A percentile compares a stretch with the other conserved stretches of the same genome.
phyloP scores from a whole-genome alignment of 2,888 invertebrate species.

The Anorthoa munda region DNA sequence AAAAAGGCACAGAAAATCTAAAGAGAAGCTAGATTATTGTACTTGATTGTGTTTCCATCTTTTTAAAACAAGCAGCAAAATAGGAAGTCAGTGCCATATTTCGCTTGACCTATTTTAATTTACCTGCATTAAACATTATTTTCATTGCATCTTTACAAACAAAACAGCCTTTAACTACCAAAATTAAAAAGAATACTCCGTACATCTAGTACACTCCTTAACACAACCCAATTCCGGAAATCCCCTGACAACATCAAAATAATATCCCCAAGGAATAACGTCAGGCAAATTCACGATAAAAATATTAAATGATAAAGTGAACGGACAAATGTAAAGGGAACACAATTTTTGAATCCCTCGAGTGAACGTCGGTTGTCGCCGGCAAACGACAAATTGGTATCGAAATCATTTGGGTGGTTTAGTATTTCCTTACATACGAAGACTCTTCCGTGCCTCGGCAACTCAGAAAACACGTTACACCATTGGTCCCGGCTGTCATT shows the following conservation, averaged over 20 bases:
- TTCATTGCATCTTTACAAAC: not conserved
- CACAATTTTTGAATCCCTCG: constrained; percentile 47
- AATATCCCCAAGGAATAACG: constrained; percentile 28
- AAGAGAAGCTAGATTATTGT: no score
- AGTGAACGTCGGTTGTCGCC: constrained; percentile 15
- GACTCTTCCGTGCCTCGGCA: no score
- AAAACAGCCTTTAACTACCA: not conserved
- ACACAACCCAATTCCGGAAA: constrained; percentile 20
- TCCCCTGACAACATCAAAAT: not conserved
- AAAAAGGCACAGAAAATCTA: no score
- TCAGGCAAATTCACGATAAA: constrained; percentile 37
- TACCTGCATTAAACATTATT: not conserved
- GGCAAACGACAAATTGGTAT: constrained; percentile 26
- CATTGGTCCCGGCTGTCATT: no score
- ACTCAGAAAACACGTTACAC: no score
- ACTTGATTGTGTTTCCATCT: no score
- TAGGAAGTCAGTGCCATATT: rapidly evolving
- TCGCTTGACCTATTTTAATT: not conserved
- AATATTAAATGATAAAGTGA: constrained; percentile 43
- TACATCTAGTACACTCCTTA: constrained; percentile 3
- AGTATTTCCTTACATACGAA: not conserved
- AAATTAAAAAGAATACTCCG: not conserved
- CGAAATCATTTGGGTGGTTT: constrained; percentile 14
- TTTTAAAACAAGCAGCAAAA: not conserved
- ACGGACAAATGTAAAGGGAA: constrained; percentile 33